Evolutionary conservation across 2,797 vertebrate species (phyloP).

Genomic region (Sebastes diploproa): DNA sequence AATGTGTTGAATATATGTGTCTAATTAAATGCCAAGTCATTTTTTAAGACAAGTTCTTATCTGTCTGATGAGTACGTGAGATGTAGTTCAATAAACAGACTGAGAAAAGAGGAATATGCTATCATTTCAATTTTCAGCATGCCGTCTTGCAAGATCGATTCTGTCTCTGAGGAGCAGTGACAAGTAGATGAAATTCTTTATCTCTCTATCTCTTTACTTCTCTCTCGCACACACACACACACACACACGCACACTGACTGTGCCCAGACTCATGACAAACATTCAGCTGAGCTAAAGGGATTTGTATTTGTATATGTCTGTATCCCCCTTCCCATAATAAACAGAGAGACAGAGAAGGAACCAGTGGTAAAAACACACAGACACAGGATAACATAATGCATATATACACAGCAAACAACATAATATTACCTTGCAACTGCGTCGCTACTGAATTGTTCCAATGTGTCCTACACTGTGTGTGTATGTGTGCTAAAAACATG

Average conservation of each 20-base stretch:
- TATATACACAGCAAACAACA: background rate
- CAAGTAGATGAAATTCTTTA: slow-evolving; percentile 42
- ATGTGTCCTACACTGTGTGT: background rate
- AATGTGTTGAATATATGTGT: background rate
- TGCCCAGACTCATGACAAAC: background rate
- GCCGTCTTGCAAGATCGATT: slow-evolving; percentile 32
- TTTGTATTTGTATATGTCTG: slow-evolving; percentile 7
- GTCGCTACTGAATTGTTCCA: background rate
- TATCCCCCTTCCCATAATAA: background rate
- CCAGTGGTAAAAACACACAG: background rate
- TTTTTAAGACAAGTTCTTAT: background rate
- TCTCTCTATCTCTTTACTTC: background rate
- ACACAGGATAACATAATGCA: background rate
- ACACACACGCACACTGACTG: background rate
- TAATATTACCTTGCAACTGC: background rate
- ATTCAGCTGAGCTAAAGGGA: slow-evolving; percentile 21
- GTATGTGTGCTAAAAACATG: background rate
- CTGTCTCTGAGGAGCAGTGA: slow-evolving; percentile 30
- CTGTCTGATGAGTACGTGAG: background rate
- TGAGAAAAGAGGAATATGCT: background rate
- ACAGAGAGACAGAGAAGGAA: background rate
- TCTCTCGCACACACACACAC: background rate
- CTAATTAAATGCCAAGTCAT: background rate
- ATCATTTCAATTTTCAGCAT: slow-evolving; percentile 31
- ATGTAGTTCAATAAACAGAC: background rate